Base-by-base conservation (phyloP, 2,113 vertebrate genomes). In the Oreochromis aureus region DNA sequence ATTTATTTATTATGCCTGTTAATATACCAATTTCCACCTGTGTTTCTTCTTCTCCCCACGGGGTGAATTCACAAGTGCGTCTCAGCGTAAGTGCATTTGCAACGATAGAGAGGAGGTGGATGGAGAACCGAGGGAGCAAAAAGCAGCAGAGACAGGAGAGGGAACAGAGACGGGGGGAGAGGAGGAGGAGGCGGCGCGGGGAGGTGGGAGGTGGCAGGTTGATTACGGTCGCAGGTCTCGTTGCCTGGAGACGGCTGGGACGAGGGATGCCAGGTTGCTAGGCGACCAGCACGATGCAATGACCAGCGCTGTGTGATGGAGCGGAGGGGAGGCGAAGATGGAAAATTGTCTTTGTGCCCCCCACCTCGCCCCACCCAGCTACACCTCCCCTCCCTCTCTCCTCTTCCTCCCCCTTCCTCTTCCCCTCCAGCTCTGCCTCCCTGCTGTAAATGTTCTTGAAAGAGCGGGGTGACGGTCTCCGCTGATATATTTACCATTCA, bases 191-290 rank as follows among this genome's bases (percentile, higher is more conserved):
- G 34, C 10, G 34, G 91, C 79, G 80, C 58, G 32, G 85, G 90
- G 86, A 61, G 89, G 89, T 55, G 89, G 92, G 94, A 85, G 91
- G 94, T 92, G 92, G 94, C 94, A 95, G 95, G 96, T 96, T 96
- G 96, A 96, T 96, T 96, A 96, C 82, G 96, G 96, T 96, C 94
- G 93, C 96, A 96, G 95, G 96, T 96, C 95, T 95, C 93, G 96
- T 97, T 97, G 96, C 96, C 93, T 94, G 93, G 96, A 95, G 93
- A 97, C 95, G 94, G 94, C 89, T 81, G 95, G 95, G 94, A 96
- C 88, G 80, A 96, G 95, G 95, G 96, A 96, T 96, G 95, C 95
- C 94, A 95, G 95, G 96, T 97, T 97, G 96, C 96, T 95, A 96
- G 91, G 96, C 93, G 87, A 96, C 96, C 95, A 19, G 89, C 89